These are phyloP conservation scores for Tachysurus fulvidraco DNA, from an alignment of 2,113 vertebrate genomes.

Conservation along the genomic window DNA sequence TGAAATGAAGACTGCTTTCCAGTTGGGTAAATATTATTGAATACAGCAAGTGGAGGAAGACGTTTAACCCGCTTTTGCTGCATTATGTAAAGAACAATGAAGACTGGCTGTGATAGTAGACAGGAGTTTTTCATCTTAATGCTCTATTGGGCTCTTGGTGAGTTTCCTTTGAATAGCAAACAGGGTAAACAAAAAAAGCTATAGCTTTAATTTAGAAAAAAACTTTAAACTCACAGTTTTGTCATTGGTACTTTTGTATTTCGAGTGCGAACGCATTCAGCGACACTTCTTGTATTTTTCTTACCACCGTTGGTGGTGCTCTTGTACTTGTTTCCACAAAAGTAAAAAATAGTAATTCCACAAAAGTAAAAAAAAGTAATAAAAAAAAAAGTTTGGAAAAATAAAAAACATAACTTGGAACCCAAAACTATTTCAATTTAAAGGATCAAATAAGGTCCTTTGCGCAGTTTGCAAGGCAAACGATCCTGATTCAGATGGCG, in stretches of 20 bases:
- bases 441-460: constrained; percentile 18
- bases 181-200: neutral
- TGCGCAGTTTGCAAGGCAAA: neutral
- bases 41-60: neutral
- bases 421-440: neutral
- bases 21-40: neutral
- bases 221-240: neutral
- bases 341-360: neutral
- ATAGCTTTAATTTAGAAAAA: too few relatives aligned
- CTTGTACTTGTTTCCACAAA: neutral
- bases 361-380: too few relatives aligned
- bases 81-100: neutral
- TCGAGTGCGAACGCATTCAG: too few relatives aligned
- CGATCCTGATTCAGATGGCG: constrained; percentile 4
- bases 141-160: neutral
- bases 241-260: neutral
- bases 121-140: neutral
- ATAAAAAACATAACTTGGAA: neutral
- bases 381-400: neutral
- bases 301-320: neutral
- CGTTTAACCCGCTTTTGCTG: neutral
- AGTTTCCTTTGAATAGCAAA: neutral
- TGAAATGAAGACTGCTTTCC: constrained; percentile 12
- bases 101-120: neutral
- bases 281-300: neutral